These are phyloP conservation scores for Mus musculus DNA, from an alignment of 2,113 vertebrate species.

Conservation along the genomic window DNA sequence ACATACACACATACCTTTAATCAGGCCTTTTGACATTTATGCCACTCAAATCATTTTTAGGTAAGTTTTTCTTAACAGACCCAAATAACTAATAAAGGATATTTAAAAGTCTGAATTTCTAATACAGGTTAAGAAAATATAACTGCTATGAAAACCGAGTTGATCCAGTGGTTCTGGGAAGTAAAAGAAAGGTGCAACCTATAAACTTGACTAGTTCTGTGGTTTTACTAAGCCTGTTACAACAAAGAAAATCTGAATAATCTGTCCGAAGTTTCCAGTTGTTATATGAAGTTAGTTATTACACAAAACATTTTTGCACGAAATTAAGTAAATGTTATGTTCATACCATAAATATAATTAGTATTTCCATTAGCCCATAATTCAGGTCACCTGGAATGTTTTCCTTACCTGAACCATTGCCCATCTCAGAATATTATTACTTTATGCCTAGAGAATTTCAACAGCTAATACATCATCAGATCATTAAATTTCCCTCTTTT, in stretches of 20 bases:
- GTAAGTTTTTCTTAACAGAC: not conserved
- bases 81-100: not conserved
- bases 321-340: not conserved
- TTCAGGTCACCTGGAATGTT: not conserved
- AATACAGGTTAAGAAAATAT: conserved; percentile 36
- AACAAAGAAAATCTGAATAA: not conserved
- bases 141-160: not conserved
- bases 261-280: not conserved
- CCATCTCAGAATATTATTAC: not conserved
- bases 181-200: not conserved
- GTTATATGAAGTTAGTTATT: conserved; percentile 19
- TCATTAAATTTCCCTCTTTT: not conserved
- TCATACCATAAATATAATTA: conserved; percentile 4
- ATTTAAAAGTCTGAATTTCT: conserved; percentile 31
- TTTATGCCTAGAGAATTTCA: not conserved
- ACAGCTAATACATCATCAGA: not conserved
- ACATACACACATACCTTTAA: not conserved
- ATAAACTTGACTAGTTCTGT: not conserved
- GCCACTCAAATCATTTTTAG: not conserved
- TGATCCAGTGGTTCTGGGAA: not conserved
- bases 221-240: not conserved
- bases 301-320: not conserved
- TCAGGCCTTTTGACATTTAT: conserved; percentile 1
- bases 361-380: not conserved
- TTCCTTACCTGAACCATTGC: not conserved